A percentile compares a stretch with the other conserved stretches of the same genome.
These are phyloP conservation scores for Eumerus sabulonum DNA, from an alignment of 2,888 invertebrate species.

Conservation along the genomic window DNA sequence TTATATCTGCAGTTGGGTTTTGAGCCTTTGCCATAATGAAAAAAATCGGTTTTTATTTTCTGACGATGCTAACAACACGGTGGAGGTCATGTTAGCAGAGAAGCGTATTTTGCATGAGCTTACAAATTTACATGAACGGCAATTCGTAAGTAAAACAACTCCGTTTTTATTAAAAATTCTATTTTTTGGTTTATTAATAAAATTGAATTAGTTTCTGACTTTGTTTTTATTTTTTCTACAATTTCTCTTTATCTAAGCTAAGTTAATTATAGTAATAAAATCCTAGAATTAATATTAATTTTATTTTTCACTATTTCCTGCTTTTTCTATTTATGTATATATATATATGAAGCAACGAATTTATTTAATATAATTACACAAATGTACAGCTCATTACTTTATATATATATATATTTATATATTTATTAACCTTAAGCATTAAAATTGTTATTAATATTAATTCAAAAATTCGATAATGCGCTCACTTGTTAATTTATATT, in stretches of 20 bases:
- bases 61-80: too few relatives aligned
- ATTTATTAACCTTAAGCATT: slow-evolving; percentile 59
- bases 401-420: slow-evolving; percentile 29
- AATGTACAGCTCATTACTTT: slow-evolving; percentile 48
- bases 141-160: too few relatives aligned
- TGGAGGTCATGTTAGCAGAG: too few relatives aligned
- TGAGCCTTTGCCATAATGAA: too few relatives aligned
- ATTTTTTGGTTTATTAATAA: slow-evolving; percentile 57
- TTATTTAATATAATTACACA: slow-evolving; percentile 52
- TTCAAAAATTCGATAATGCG: slow-evolving; percentile 66
- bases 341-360: slow-evolving; percentile 51
- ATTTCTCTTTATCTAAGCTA: slow-evolving; percentile 52
- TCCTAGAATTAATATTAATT: slow-evolving; percentile 43
- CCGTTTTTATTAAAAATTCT: slow-evolving; percentile 60
- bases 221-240: slow-evolving; percentile 39
- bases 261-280: slow-evolving; percentile 56
- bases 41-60: too few relatives aligned
- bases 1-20: too few relatives aligned
- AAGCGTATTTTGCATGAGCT: too few relatives aligned
- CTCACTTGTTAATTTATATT: slow-evolving; percentile 39
- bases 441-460: slow-evolving; percentile 58
- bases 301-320: too few relatives aligned
- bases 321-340: slow-evolving; percentile 23
- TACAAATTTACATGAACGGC: too few relatives aligned
- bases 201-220: slow-evolving; percentile 30